Base-by-base conservation (phyloP, 23 tunicate genomes). In the Trididemnum miniatum region DNA sequence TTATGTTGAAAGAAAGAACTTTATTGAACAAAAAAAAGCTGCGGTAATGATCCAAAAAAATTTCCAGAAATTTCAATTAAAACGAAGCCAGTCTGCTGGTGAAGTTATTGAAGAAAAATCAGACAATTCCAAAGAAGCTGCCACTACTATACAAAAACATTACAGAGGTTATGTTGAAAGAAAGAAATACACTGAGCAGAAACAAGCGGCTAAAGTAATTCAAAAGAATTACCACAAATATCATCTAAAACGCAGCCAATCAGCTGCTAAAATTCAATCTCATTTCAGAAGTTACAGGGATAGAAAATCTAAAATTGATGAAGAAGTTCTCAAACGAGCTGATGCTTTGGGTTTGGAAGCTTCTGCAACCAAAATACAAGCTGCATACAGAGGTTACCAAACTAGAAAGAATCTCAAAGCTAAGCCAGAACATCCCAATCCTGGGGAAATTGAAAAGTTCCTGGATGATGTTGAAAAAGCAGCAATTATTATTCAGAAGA, bases 401-500 rank as follows among this genome's bases (percentile, higher is more conserved):
- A 39, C 79, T 36, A 38, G 59, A 23, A 74, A 44, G 26, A 26
- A 62, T 3, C 29, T 62, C 4, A 18, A 24, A 62, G 15, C 67
- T n/a, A 26, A 38, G 31, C 22, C 37, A 39, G 40, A 69, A 31
- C 25, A 40, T 12, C 38, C 27, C 2, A 28, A 74, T 40, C 15
- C 30, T 37, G 12, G 29, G 12, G 82, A 52, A 54, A 20, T 31
- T 27, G 67, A 29, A 30, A 52, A 77, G 20, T 20, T 37, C 2
- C 7, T 37, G 0, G 32, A 30, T 1, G 50, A 33, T 29, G 64
- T 35, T 18, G 86, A 82, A 71, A 51, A 69, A 31, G 86, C 86
- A 60, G 86, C 86, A 5, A 51, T 71, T 44, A 71, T 36, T 15
- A 83, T 83, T 59, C 87, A 83, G 38, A 60, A 60, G 9, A 73